A percentile compares a stretch with the other conserved stretches of the same genome.
phyloP scores from a whole-genome alignment of 2,113 vertebrate species.

The Anthoscopus minutus region DNA sequence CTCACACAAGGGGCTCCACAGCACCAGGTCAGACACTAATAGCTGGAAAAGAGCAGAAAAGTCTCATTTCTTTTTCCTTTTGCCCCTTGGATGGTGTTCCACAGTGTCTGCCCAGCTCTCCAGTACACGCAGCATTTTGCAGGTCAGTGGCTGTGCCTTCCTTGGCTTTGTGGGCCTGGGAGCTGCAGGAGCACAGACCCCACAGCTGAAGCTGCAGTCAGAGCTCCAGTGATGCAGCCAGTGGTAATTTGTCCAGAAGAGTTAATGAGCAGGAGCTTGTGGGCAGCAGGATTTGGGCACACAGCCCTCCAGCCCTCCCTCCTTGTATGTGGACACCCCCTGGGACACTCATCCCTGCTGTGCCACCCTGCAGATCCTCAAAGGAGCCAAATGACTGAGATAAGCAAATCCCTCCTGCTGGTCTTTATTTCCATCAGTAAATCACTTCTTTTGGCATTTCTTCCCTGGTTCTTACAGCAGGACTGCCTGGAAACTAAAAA shows the following conservation, averaged over 20 bases:
- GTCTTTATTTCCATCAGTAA: not conserved
- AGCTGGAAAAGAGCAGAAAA: not conserved
- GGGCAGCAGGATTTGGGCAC: not conserved
- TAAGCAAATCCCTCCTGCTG: not conserved
- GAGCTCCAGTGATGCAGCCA: not conserved
- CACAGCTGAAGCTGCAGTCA: not conserved
- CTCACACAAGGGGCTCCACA: fast-evolving
- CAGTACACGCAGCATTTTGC: not conserved
- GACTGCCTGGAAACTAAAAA: not conserved
- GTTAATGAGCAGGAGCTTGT: not conserved
- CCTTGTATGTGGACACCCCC: not conserved
- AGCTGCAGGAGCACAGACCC: not conserved
- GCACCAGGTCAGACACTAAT: not conserved
- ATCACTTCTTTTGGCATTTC: not conserved
- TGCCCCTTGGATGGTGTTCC: not conserved
- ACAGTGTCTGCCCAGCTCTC: not conserved
- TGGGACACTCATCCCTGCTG: not conserved
- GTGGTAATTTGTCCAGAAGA: not conserved
- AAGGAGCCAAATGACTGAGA: not conserved
- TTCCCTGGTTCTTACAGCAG: not conserved
- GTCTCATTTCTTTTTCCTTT: not conserved
- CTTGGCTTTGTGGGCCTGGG: not conserved
- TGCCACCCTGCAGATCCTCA: not conserved
- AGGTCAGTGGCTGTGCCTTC: not conserved
- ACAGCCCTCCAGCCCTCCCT: not conserved